These are phyloP conservation scores for Bryconaethiops microstoma DNA, from an alignment of 2,797 vertebrate genomes.

Conservation along the genomic window DNA sequence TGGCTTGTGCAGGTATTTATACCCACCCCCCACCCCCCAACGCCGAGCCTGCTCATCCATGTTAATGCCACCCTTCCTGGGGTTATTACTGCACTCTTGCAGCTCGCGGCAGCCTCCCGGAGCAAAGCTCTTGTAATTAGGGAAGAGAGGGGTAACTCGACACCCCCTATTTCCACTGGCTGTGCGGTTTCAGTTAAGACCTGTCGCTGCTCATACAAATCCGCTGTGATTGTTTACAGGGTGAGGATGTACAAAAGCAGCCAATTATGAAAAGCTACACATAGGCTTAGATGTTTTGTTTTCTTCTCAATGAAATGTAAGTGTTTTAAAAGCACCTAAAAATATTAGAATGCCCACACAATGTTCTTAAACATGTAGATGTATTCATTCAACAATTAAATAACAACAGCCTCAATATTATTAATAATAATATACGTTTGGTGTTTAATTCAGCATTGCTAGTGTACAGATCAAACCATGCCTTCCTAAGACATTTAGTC, in stretches of 20 bases:
- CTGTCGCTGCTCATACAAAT: slow-evolving; percentile 43
- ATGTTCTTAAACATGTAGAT: no score
- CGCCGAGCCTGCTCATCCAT: slow-evolving; percentile 83
- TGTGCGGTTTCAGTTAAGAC: slow-evolving; percentile 45
- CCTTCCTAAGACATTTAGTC: background rate
- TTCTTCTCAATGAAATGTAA: background rate
- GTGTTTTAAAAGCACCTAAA: background rate
- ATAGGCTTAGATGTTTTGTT: background rate
- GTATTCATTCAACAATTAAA: no score
- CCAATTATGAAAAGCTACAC: slow-evolving; percentile 16
- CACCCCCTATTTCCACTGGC: slow-evolving; percentile 67
- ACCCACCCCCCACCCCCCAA: slow-evolving; percentile 66
- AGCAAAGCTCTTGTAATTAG: slow-evolving; percentile 72
- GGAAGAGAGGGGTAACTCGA: slow-evolving; percentile 75
- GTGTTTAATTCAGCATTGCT: no score
- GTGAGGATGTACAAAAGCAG: slow-evolving; percentile 9
- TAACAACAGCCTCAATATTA: no score
- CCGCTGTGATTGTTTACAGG: slow-evolving; percentile 40
- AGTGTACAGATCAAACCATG: background rate
- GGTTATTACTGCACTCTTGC: slow-evolving; percentile 73
- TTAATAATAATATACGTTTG: no score
- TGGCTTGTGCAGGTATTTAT: slow-evolving; percentile 94
- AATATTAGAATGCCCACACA: background rate
- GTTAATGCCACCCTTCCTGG: slow-evolving; percentile 81
- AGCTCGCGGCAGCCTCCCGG: slow-evolving; percentile 75